Evolutionary conservation across 2,797 vertebrate species (phyloP).

Genomic region (Hemitrygon akajei): DNA sequence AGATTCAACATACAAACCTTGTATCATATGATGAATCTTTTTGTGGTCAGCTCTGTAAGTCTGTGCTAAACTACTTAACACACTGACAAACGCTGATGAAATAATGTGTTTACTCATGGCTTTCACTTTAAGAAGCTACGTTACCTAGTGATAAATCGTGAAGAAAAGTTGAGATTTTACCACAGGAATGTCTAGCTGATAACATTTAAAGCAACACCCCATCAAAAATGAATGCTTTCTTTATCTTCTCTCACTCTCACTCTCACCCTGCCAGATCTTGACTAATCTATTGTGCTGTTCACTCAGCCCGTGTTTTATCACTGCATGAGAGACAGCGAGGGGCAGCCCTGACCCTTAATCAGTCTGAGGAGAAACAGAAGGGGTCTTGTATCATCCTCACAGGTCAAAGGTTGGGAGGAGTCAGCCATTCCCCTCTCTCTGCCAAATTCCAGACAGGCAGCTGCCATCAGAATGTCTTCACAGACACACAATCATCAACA

Average conservation of each 20-base stretch:
- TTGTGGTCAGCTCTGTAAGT: neutral
- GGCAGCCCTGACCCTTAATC: slow-evolving; percentile 60
- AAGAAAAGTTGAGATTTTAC: slow-evolving; percentile 7
- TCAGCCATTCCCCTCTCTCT: slow-evolving; percentile 56
- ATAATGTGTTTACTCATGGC: slow-evolving; percentile 29
- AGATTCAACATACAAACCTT: neutral
- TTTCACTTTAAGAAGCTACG: slow-evolving; percentile 11
- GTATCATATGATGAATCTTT: neutral
- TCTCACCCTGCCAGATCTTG: slow-evolving; percentile 46
- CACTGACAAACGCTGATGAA: slow-evolving; percentile 20
- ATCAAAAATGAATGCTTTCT: slow-evolving; percentile 52
- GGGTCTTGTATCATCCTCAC: slow-evolving; percentile 62
- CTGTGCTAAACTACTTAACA: slow-evolving; percentile 23
- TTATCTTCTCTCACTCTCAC: slow-evolving; percentile 51
- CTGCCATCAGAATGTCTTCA: slow-evolving; percentile 45
- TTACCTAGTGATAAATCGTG: neutral
- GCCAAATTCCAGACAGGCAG: slow-evolving; percentile 64
- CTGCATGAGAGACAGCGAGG: slow-evolving; percentile 47
- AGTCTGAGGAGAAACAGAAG: slow-evolving; percentile 73
- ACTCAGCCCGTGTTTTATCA: slow-evolving; percentile 50
- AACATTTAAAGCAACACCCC: slow-evolving; percentile 41
- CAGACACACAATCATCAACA: neutral
- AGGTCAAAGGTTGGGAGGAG: slow-evolving; percentile 67
- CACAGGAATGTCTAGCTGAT: slow-evolving; percentile 38
- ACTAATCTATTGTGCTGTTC: slow-evolving; percentile 54